Evolutionary conservation across 2,113 vertebrate genomes (phyloP), one percentile per base, ranked within the genome.

Genomic region (Nansenia antarctica): DNA sequence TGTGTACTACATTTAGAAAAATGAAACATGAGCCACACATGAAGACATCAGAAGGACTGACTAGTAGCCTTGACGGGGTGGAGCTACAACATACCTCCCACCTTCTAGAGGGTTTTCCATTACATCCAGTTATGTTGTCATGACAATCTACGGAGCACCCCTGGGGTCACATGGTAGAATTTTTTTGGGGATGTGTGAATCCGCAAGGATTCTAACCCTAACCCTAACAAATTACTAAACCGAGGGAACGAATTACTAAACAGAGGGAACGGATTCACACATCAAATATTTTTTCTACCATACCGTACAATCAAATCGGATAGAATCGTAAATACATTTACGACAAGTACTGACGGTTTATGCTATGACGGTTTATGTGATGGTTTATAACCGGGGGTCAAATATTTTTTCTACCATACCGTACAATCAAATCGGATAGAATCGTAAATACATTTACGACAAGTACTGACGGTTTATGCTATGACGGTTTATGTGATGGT

Each of bases 1-100:
- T 32, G 15, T 52, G 29, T 34, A 52, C 79, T 75, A 12, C 74
- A 78, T 87, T 74, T 81, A 79, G 84, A 69, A 61, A 4, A 7
- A 24, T 62, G 81, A 78, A 89, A 89, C 62, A 22, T 15, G 82
- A 89, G 58, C 42, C 65, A 8, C 1, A 9, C 31, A 69, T 66
- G 54, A 76, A 11, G 2, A 42, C 64, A 12, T 0, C 1, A 45
- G 22, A 54, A 5, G 2, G 52, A 26, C 26, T 54, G 22, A 54
- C 26, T 3, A 54, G 37, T 15, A 42, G 22, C 20, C 9, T n/a
- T n/a, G 27, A 24, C 11, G 15, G 30, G 15, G 70, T n/a, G n/a
- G n/a, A n/a, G n/a, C n/a, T n/a, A n/a, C n/a, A n/a, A 66, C 11
- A 31, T 32, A 54, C 7, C 4, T 32, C 57, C 32, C n/a, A 32